Evolutionary conservation across 2,888 invertebrate species (phyloP).

Genomic region (Lycia hirtaria): DNA sequence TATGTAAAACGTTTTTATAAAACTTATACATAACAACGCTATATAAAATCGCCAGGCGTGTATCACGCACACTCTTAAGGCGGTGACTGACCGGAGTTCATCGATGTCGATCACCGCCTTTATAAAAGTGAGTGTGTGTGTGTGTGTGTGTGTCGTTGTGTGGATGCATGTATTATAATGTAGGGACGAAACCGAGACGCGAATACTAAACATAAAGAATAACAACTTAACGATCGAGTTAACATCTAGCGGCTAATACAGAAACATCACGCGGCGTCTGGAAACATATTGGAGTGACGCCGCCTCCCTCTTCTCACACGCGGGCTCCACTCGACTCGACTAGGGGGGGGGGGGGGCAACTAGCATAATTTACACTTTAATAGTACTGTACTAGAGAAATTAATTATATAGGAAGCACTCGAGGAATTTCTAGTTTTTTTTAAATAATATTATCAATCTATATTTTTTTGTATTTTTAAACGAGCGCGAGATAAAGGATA

Average conservation of each 20-base stretch:
- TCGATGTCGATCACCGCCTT: too few species aligned
- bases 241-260: conserved; percentile 35
- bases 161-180: conserved; percentile 22
- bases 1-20: conserved; percentile 81
- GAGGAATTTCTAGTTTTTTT: background rate
- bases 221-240: conserved; percentile 36
- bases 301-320: too few species aligned
- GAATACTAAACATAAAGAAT: conserved; percentile 23
- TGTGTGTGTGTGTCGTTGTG: background rate
- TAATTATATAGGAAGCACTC: background rate
- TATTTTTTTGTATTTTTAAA: too few species aligned
- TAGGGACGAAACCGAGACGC: conserved; percentile 30
- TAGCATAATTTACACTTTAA: conserved; percentile 9
- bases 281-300: conserved; percentile 47
- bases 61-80: conserved; percentile 21
- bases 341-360: too few species aligned
- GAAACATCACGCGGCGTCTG: conserved; percentile 40
- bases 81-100: too few species aligned
- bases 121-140: conserved; percentile 15
- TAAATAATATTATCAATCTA: too few species aligned
- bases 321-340: conserved; percentile 33
- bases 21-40: conserved; percentile 67
- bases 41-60: conserved; percentile 43
- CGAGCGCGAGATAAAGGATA: background rate
- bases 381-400: background rate